Conservation (phyloP, 2,888 invertebrate species). For the Drosophila paranaensis region DNA sequence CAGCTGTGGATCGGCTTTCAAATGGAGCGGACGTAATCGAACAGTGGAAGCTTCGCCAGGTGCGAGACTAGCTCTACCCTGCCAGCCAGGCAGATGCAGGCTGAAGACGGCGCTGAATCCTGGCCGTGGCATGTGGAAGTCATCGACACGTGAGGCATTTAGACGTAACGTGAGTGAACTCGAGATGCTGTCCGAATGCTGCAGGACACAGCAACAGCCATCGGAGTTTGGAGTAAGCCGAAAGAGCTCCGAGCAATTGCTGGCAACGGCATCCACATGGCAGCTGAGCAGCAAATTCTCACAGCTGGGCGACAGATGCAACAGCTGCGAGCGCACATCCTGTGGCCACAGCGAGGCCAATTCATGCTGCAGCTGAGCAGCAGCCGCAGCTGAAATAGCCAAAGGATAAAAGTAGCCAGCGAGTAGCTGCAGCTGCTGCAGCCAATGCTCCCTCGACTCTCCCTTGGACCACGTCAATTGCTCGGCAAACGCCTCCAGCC, state of each 20-base stretch:
- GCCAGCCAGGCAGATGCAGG: conserved; percentile 66
- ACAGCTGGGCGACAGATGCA: conserved; percentile 71
- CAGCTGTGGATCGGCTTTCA: conserved; percentile 53
- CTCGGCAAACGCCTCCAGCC: conserved; percentile 48
- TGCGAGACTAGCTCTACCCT: conserved; percentile 56
- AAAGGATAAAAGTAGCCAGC: conserved; percentile 62
- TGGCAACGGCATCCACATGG: conserved; percentile 41
- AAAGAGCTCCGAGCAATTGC: conserved; percentile 68
- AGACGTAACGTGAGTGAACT: conserved; percentile 60
- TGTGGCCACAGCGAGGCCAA: conserved; percentile 14
- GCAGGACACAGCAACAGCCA: conserved; percentile 73
- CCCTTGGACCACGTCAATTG: conserved; percentile 41
- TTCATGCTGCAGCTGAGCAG: conserved; percentile 15
- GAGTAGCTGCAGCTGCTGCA: conserved; percentile 58
- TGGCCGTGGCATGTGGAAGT: conserved; percentile 51
- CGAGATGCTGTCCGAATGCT: conserved; percentile 10
- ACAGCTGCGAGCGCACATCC: conserved; percentile 29
- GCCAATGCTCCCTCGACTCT: conserved; percentile 41
- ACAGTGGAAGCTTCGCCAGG: conserved; percentile 56
- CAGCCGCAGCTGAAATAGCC: conserved; percentile 22
- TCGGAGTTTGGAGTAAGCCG: conserved; percentile 32
- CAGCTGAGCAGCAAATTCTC: conserved; percentile 68
- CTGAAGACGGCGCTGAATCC: conserved; percentile 57
- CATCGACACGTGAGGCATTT: conserved; percentile 70
- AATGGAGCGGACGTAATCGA: conserved; percentile 44